Evolutionary conservation across 2,888 invertebrate genomes (phyloP).

Genomic region (Scaptomyza cyrtandrae): DNA sequence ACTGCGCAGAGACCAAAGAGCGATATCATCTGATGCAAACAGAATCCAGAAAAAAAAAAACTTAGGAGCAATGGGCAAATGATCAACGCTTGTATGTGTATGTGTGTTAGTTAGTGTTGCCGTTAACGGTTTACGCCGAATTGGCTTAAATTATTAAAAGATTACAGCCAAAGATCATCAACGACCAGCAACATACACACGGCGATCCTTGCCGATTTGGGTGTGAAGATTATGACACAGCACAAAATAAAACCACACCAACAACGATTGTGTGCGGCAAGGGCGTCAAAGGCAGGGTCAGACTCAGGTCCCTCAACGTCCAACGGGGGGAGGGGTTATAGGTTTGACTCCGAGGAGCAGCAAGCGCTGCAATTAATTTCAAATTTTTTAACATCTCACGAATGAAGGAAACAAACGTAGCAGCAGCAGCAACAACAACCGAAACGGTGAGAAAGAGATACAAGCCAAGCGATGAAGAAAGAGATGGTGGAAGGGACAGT

Average conservation of each 20-base stretch:
- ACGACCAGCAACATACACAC: slow-evolving; percentile 44
- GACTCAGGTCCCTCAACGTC: slow-evolving; percentile 12
- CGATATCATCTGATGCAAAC: slow-evolving; percentile 22
- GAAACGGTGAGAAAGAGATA: slow-evolving; percentile 2
- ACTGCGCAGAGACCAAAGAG: slow-evolving; percentile 60
- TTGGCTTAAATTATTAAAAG: slow-evolving; percentile 83
- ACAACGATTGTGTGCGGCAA: slow-evolving; percentile 16
- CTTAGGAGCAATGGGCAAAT: slow-evolving; percentile 36
- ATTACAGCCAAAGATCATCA: slow-evolving; percentile 74
- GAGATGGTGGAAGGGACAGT: not conserved
- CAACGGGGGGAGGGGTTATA: not conserved
- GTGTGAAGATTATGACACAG: slow-evolving; percentile 81
- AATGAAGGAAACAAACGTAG: slow-evolving; percentile 32
- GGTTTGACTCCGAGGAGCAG: slow-evolving; percentile 33
- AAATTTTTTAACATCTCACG: slow-evolving; percentile 67
- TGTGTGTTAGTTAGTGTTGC: slow-evolving; percentile 24
- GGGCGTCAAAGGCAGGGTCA: slow-evolving; percentile 36
- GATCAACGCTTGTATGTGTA: slow-evolving; percentile 59
- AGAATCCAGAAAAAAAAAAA: not conserved
- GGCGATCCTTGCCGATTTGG: slow-evolving; percentile 64
- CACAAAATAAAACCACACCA: slow-evolving; percentile 60
- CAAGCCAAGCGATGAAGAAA: not conserved
- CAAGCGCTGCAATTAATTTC: slow-evolving; percentile 78
- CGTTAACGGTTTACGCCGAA: slow-evolving; percentile 80
- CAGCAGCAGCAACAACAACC: slow-evolving; percentile 16